Conservation (phyloP, 2,888 invertebrate genomes). For the Anagyrus pseudococci region DNA sequence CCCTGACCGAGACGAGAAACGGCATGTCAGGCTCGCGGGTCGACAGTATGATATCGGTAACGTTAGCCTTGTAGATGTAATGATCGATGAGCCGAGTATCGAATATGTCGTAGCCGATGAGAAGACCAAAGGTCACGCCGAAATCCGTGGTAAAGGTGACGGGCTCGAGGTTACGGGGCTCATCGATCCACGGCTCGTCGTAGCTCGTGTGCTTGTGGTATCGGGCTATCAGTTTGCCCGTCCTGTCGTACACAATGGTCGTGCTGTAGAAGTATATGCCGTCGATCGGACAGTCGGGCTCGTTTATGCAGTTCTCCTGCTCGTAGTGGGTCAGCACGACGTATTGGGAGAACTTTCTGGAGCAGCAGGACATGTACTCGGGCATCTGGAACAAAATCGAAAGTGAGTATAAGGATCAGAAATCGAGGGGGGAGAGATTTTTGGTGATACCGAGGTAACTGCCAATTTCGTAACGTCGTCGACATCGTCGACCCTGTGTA, state of each 20-base stretch:
- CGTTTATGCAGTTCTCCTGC: slow-evolving; percentile 70
- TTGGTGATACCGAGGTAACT: too few relatives aligned
- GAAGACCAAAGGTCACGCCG: neutral
- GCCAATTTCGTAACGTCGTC: too few relatives aligned
- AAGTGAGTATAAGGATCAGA: too few relatives aligned
- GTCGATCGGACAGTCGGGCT: neutral
- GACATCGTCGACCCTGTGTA: too few relatives aligned
- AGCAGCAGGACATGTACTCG: too few relatives aligned
- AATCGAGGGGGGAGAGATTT: too few relatives aligned
- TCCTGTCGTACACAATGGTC: slow-evolving; percentile 4
- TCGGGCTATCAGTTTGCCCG: neutral
- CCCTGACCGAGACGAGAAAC: neutral
- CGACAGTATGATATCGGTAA: neutral
- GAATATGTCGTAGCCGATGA: neutral
- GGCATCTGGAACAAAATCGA: too few relatives aligned
- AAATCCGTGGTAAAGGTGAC: neutral
- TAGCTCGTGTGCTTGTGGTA: neutral
- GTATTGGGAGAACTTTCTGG: too few relatives aligned
- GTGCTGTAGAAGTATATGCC: slow-evolving; percentile 8
- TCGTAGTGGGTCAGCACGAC: slow-evolving; percentile 74
- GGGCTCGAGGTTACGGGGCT: neutral
- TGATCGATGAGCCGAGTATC: neutral
- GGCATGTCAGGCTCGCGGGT: neutral
- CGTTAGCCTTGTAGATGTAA: neutral
- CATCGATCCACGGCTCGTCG: neutral